Evolutionary conservation across 2,113 vertebrate species (phyloP).

Genomic region (Alligator mississippiensis): DNA sequence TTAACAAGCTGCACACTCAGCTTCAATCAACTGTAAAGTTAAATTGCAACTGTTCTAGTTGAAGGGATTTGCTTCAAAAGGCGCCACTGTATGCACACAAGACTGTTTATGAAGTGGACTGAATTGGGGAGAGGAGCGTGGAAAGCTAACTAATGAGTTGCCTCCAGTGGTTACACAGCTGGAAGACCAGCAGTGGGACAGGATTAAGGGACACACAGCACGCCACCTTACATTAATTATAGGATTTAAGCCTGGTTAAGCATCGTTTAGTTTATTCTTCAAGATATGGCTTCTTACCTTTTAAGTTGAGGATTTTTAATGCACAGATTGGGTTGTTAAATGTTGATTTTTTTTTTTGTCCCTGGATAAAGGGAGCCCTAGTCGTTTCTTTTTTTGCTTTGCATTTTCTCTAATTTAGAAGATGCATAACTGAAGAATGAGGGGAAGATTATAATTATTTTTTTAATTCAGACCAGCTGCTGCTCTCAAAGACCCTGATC

Average conservation of each 20-base stretch:
- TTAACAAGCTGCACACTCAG: background rate
- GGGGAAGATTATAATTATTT: no score
- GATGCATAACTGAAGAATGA: background rate
- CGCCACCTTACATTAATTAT: background rate
- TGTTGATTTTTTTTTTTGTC: background rate
- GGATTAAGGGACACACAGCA: background rate
- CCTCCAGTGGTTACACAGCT: background rate
- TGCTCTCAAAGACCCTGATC: background rate
- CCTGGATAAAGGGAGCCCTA: no score
- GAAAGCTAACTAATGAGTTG: background rate
- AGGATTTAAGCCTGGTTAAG: background rate
- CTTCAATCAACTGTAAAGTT: background rate
- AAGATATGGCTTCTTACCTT: background rate
- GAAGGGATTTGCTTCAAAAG: background rate
- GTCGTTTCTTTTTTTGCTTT: no score
- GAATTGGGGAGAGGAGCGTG: background rate
- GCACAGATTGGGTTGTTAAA: background rate
- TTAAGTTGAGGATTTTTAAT: background rate
- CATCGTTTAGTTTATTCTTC: background rate
- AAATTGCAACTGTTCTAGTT: background rate
- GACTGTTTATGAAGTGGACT: background rate
- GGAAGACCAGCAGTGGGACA: background rate
- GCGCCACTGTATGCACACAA: background rate
- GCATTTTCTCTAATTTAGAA: background rate
- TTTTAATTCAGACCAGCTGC: background rate